phyloP scores from a whole-genome alignment of 1,140 invertebrate genomes.

The Aphaenogaster floridana region DNA sequence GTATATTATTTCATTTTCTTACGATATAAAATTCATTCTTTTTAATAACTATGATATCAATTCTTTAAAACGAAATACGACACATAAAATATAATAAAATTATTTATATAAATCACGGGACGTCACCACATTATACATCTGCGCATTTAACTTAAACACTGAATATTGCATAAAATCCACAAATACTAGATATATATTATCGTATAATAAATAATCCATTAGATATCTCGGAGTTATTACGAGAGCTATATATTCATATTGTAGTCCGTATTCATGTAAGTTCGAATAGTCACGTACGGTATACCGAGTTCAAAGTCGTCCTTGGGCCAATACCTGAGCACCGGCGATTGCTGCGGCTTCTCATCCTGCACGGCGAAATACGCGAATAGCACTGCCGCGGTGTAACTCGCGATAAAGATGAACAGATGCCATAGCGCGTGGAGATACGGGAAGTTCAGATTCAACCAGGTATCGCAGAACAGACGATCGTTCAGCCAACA shows the following conservation, averaged over 20 bases:
- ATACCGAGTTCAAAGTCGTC: constrained; percentile 92
- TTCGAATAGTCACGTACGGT: constrained; percentile 90
- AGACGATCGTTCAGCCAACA: constrained; percentile 93
- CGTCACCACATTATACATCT: background rate
- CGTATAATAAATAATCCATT: constrained; percentile 34
- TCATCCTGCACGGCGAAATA: constrained; percentile 92
- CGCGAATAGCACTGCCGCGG: constrained; percentile 91
- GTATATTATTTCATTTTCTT: background rate
- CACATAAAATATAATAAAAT: constrained; percentile 28
- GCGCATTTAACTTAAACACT: background rate
- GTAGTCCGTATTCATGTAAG: constrained; percentile 87
- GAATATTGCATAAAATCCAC: constrained; percentile 19
- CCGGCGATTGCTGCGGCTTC: constrained; percentile 90
- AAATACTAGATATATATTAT: background rate
- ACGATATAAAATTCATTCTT: background rate
- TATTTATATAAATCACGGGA: constrained; percentile 1
- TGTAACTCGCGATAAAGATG: constrained; percentile 93
- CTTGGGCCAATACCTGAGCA: constrained; percentile 91
- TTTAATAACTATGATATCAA: background rate
- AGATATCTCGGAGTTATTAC: background rate
- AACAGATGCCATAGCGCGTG: constrained; percentile 94
- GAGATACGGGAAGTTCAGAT: constrained; percentile 92
- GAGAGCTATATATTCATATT: constrained; percentile 86
- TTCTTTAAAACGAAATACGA: constrained; percentile 58
- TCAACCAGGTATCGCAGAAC: constrained; percentile 92